Evolutionary conservation across 1,140 invertebrate species (phyloP).

Genomic region (Lineus longissimus): DNA sequence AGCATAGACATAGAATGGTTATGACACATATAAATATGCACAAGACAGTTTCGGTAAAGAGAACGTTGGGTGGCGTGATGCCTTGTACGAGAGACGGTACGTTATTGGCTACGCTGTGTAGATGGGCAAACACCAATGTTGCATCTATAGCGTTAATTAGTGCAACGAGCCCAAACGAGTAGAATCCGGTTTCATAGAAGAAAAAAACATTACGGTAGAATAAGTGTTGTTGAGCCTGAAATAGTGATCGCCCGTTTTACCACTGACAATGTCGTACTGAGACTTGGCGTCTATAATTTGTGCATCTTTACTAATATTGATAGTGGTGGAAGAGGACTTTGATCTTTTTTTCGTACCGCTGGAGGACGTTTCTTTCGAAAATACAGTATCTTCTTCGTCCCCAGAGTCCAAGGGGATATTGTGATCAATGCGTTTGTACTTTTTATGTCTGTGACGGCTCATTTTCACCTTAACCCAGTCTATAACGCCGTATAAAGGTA

Average conservation of each 20-base stretch:
- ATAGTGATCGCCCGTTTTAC: not conserved
- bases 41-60: not conserved
- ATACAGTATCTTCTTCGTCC: not conserved
- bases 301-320: not conserved
- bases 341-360: not conserved
- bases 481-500: not conserved
- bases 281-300: not conserved
- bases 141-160: not conserved
- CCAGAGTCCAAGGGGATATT: not conserved
- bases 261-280: not conserved
- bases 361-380: not conserved
- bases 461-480: not conserved
- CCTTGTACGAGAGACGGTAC: not conserved
- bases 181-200: not conserved
- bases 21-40: slow-evolving; percentile 1
- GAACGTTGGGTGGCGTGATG: not conserved
- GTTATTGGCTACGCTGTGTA: not conserved
- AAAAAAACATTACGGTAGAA: not conserved
- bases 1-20: not conserved
- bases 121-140: not conserved
- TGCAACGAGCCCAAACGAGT: not conserved
- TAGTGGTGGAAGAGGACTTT: not conserved
- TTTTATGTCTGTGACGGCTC: not conserved
- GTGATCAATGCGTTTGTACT: not conserved
- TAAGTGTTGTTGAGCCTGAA: not conserved